A percentile compares a stretch with the other conserved stretches of the same genome.
phyloP scores from a whole-genome alignment of 1,140 invertebrate species.

The Neotoxoptera formosana region DNA sequence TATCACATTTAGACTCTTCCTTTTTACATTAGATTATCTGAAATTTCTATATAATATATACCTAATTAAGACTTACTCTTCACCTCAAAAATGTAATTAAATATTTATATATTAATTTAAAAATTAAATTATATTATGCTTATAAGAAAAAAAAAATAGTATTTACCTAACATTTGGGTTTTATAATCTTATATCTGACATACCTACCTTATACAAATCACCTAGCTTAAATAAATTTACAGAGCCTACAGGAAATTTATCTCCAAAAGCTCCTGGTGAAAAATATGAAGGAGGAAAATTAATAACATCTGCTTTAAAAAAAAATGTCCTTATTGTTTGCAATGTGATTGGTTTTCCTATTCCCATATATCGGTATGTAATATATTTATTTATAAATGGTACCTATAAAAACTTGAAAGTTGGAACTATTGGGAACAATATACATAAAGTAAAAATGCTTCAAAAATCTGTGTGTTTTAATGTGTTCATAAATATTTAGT shows the following conservation, averaged over 20 bases:
- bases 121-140: not conserved
- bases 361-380: conserved; percentile 62
- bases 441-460: not conserved
- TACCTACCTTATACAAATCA: not conserved
- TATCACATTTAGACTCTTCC: not conserved
- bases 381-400: not conserved
- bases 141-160: not conserved
- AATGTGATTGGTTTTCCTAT: conserved; percentile 62
- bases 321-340: conserved; percentile 60
- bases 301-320: conserved; percentile 48
- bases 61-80: not conserved
- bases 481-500: not conserved
- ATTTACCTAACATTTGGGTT: not conserved
- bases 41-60: not conserved
- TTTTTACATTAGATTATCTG: not conserved
- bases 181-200: not conserved
- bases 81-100: not conserved
- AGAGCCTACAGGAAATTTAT: conserved; percentile 68
- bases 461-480: not conserved
- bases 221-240: conserved; percentile 59
- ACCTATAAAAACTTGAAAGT: not conserved
- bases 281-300: conserved; percentile 61
- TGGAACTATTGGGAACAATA: not conserved
- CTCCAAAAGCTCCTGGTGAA: conserved; percentile 66
- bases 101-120: not conserved